Base-by-base conservation (phyloP, 2,888 invertebrate species). In the Synergus gifuensis region DNA sequence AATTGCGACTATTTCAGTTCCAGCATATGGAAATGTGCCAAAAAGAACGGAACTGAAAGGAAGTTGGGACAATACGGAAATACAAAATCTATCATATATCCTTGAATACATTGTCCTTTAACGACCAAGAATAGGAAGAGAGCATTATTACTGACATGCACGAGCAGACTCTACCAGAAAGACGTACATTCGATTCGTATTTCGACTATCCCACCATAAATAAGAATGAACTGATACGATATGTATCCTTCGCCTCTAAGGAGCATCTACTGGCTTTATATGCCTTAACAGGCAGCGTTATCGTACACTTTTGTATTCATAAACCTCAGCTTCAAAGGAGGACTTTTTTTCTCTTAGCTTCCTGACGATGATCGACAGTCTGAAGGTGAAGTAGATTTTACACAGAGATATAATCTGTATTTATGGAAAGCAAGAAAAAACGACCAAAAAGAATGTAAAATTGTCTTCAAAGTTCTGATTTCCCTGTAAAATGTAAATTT, bases 281-380 rank as follows among this genome's bases (percentile, higher is more conserved):
- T 49, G 18, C 28, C 69, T 69, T 73, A 73, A 73, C 73, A 73
- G 54, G 73, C 49, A 36, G 54, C 49, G 54, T 28, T 73, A 54
- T 73, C 73, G 49, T n/a, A 54, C 36, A 9, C 73, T 73, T 73
- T 73, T 73, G 49, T 73, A 54, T 73, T 28, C 73, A 73, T 73
- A 73, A 73, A 73, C 54, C 73, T 73, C 73, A 73, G 73, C 73
- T 73, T 54, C 69, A 73, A 36, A 73, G n/a, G 28, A 46, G 7
- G 44, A 16, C 16, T 73, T 49, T 73, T 36, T 73, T 36, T 28
- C 69, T 14, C n/a, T n/a, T 36, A 73, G 46, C 46, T 36, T 28
- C 28, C 16, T 16, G 22, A 22, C 7, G 16, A 54, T 73, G 69
- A 49, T 36, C 16, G 49, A 73, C 22, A 54, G 49, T 54, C 69